Evolutionary conservation across 2,113 vertebrate genomes (phyloP).

Genomic region (Hiodon alosoides): DNA sequence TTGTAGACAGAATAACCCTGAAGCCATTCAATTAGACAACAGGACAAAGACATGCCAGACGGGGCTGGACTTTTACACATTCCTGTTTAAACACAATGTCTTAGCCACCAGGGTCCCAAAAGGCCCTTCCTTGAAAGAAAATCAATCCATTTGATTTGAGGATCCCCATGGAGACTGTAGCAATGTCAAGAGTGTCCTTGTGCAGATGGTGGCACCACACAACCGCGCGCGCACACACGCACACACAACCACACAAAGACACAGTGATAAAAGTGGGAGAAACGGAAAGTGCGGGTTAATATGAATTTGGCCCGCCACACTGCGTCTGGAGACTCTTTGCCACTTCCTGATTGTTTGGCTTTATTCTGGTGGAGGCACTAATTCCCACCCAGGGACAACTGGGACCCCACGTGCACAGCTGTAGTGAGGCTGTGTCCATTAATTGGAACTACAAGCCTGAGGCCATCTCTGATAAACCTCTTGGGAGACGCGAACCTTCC

Average conservation of each 20-base stretch:
- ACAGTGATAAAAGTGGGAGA: neutral
- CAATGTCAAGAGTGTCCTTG: neutral
- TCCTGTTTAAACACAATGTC: neutral
- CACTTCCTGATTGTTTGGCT: too few species aligned
- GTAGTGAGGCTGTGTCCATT: neutral
- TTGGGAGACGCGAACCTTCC: neutral
- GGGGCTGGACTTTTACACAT: neutral
- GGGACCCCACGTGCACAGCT: too few species aligned
- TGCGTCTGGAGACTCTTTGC: too few species aligned
- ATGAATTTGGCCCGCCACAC: too few species aligned
- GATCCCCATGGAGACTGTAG: neutral
- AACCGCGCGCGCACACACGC: neutral
- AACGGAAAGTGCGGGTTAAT: neutral
- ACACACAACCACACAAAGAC: too few species aligned
- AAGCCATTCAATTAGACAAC: neutral
- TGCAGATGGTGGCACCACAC: neutral
- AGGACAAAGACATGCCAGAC: neutral
- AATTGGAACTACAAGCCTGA: neutral
- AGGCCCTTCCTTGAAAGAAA: neutral
- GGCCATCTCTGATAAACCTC: neutral
- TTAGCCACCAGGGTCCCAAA: neutral
- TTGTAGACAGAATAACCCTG: neutral
- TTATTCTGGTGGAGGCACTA: too few species aligned
- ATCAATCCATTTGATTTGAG: conserved; percentile 8
- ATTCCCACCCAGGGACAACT: too few species aligned